Base-by-base conservation (phyloP, 2,797 vertebrate species). In the Carapus acus region DNA sequence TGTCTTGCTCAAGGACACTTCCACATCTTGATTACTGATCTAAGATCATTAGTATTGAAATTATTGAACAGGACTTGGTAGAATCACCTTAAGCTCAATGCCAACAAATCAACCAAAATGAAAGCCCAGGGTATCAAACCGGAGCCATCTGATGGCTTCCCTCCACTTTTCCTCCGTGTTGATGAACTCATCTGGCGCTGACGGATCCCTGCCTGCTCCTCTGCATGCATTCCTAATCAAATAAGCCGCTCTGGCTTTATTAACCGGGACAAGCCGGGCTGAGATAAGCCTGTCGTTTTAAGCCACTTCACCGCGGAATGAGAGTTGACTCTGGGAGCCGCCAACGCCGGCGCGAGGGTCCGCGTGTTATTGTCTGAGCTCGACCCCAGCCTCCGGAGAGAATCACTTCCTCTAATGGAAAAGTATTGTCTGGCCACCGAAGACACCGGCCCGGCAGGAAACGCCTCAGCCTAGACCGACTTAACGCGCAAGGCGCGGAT, bases 321-420 rank as follows among this genome's bases (percentile, higher is more conserved):
- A 46, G 55, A 77, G 67, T 73, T 47, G 68, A 79, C 65, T 77
- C 53, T 0, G 21, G 57, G 43, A 64, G 62, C 33, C 42, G 0
- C 48, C 40, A 66, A 76, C 43, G 62, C 63, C 34, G 65, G 80
- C 73, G 24, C 9, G 24, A 5, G 24, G 4, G 69, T 69, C 51
- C 50, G 51, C 2, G 58, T 70, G 77, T 82, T 80, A 81, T 84
- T 85, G 83, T 85, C 75, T 73, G 78, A 71, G 64, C 70, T 69
- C 55, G 65, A 78, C 76, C 71, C 22, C 49, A 16, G 68, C 74
- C 74, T 74, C 67, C 33, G 12, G 54, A 49, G 76, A 78, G 78
- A 83, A 85, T 85, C 78, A 78, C 73, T 77, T 67, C 73, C 69
- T 80, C 79, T 86, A 85, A 86, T 87, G 84, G 83, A 86, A 85